Evolutionary conservation across 2,797 vertebrate genomes (phyloP), one percentile per base, ranked within the genome.

Genomic region (Intellagama lesueurii): DNA sequence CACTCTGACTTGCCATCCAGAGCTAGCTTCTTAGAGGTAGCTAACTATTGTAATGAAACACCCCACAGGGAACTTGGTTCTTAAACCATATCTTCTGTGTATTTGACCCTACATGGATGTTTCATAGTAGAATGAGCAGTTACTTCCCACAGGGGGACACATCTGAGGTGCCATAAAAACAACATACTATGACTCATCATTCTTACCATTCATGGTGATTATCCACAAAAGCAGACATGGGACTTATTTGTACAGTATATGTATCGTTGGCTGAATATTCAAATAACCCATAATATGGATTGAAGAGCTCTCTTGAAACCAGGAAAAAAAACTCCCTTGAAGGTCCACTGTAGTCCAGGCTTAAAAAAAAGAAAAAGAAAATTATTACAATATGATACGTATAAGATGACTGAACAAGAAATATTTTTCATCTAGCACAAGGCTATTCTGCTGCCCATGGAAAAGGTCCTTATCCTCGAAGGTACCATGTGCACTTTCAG

Each of bases 211-310:
- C 99, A 5, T 99, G 99, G 94, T 99, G 99, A 98, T 99, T 99
- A 97, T 99, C 99, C 81, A 99, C 99, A 70, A 99, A 99, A 90
- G 99, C 99, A 90, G 99, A 99, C 99, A 99, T 99, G 89, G 99
- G 99, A 97, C 99, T 99, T 96, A 99, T 99, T 96, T 99, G 99
- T 92, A 99, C 99, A 72, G 99, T 99, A 94, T 99, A 99, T 2
- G 99, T 99, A 95, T 99, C 99, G 0, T 99, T 99, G 95, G 99
- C 99, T 60, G 99, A 99, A 95, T 99, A 99, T 93, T 99, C 99
- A 96, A 99, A 99, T 90, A 99, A 97, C 92, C 99, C 99, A 44
- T 99, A 99, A 95, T 99, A 99, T 0, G 99, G 99, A 96, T 99
- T 99, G 96, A 99, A 99, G 89, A 99, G 98, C 91, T 99, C 99